Base-by-base conservation (phyloP, 2,113 vertebrate genomes). In the Erpornis zantholeuca region DNA sequence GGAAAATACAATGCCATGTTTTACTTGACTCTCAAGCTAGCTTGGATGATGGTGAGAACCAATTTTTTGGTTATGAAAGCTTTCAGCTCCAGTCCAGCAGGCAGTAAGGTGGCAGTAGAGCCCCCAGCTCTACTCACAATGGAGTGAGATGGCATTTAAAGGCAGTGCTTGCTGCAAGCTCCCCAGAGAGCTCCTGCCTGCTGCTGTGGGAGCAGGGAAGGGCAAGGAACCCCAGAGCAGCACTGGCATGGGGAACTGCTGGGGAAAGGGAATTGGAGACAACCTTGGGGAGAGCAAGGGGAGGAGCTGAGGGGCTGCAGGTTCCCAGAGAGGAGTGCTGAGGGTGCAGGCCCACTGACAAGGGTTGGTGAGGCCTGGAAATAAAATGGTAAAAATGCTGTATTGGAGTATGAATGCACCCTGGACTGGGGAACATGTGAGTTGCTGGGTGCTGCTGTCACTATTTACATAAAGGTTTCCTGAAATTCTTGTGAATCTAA, bases 71-170 rank as follows among this genome's bases (percentile, higher is more conserved):
- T 53, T 11, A 3, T 6, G 10, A 53, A 52, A 78, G 18, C 12
- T 69, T 81, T 89, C 20, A 23, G 4, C 12, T 75, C 24, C 4
- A 17, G 29, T 19, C 9, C 5, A 11, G 64, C 9, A 45, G n/a
- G 9, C 3, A 0, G 3, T 17, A 4, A 29, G 0, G 0, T 33
- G 50, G 10, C 29, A 49, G 24, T 3, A 25, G 61, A 59, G 38
- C 38, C 23, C 31, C 3, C 2, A 15, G 27, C 8, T 63, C 2
- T 1, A 2, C 12, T 12, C 0, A 1, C 6, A 7, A 5, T 3
- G 28, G 20, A 5, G 22, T 6, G 25, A 50, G 35, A 31, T 56
- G 65, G 5, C 1, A 6, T 52, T 29, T 29, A 13, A n/a, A 47
- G n/a, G 23, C 33, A 28, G 20, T 0, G 0, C 20, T 49, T 42